Conservation (phyloP, 2,797 vertebrate genomes). For the Otolemur crassicaudatus region DNA sequence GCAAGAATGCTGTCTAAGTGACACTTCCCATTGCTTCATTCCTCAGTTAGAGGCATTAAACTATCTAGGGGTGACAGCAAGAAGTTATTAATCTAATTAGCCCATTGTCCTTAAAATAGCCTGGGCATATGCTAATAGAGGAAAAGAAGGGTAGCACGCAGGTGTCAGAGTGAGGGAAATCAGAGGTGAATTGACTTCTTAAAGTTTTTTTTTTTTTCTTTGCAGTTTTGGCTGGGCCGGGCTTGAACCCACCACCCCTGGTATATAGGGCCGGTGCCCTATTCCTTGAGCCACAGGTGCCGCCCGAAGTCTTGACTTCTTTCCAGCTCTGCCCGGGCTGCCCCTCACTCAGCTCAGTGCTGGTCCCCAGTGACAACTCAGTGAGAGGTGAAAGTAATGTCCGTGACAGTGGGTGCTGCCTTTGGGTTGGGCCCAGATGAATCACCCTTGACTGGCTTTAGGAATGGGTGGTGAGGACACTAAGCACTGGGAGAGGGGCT, state of each 20-base stretch:
- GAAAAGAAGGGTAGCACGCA: background rate
- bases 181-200: too few relatives aligned
- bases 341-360: background rate
- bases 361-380: background rate
- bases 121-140: background rate
- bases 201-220: too few relatives aligned
- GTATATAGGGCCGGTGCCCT: too few relatives aligned
- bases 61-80: background rate
- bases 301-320: background rate
- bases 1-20: background rate
- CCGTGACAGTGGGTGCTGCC: background rate
- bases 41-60: background rate
- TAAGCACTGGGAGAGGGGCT: background rate
- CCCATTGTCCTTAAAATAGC: background rate
- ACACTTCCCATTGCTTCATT: background rate
- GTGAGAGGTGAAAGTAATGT: background rate
- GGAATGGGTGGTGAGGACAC: background rate
- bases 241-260: too few relatives aligned
- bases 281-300: too few relatives aligned
- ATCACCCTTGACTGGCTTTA: background rate
- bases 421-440: background rate
- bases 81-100: background rate
- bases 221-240: too few relatives aligned
- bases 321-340: background rate
- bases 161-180: background rate